phyloP scores from a whole-genome alignment of 1,140 invertebrate species.

The Aphis craccivora region DNA sequence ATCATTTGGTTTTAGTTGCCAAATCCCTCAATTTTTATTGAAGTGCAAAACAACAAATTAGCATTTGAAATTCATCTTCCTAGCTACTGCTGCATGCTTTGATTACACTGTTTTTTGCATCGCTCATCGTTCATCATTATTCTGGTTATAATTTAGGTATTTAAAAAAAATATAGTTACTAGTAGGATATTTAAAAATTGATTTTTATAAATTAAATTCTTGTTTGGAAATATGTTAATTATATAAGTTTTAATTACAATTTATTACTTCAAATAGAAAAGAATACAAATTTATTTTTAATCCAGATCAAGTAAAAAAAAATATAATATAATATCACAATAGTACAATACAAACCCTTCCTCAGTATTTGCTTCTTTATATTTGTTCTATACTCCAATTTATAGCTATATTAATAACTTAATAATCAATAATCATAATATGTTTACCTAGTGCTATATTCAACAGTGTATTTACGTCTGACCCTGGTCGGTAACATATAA shows the following conservation, averaged over 20 bases:
- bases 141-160: conserved; percentile 34
- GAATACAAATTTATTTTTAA: neutral
- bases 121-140: conserved; percentile 48
- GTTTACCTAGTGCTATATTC: neutral
- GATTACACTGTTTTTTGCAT: conserved; percentile 45
- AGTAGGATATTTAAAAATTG: conserved; percentile 28
- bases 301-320: neutral
- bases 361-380: too few species aligned
- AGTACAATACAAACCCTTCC: too few species aligned
- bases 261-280: neutral
- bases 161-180: neutral
- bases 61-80: conserved; percentile 33
- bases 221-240: neutral
- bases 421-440: neutral
- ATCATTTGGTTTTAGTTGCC: conserved; percentile 5
- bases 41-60: conserved; percentile 29
- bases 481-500: too few species aligned
- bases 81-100: conserved; percentile 17
- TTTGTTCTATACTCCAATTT: neutral
- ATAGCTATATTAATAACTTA: neutral
- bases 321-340: too few species aligned
- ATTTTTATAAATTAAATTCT: neutral
- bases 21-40: conserved; percentile 23
- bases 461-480: too few species aligned
- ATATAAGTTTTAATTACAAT: neutral